A percentile compares a stretch with the other conserved stretches of the same genome.
These are phyloP conservation scores for Nephrocerus scutellatus DNA, from an alignment of 2,888 invertebrate genomes.

Conservation along the genomic window DNA sequence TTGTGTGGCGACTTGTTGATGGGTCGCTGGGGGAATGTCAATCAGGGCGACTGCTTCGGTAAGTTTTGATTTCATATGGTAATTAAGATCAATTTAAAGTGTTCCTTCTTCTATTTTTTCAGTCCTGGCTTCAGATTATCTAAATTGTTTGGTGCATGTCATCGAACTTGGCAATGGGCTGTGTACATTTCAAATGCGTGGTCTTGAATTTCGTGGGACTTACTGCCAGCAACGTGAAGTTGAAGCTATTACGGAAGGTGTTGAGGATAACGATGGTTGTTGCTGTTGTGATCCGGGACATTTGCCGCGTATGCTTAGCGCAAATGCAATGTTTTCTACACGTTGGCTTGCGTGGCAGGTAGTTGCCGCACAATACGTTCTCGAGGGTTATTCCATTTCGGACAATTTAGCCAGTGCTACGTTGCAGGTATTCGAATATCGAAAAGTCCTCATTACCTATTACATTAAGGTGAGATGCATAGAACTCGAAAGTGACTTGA, in stretches of 20 bases:
- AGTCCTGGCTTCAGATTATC: slow-evolving; percentile 94
- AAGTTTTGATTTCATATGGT: slow-evolving; percentile 28
- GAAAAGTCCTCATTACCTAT: slow-evolving; percentile 93
- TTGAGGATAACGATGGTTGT: slow-evolving; percentile 92
- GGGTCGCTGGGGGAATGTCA: slow-evolving; percentile 93
- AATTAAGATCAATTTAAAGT: no score
- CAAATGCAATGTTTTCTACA: slow-evolving; percentile 96
- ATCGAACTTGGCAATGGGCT: slow-evolving; percentile 97
- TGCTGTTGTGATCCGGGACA: slow-evolving; percentile 89
- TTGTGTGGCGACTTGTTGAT: slow-evolving; percentile 87
- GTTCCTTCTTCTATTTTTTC: not conserved
- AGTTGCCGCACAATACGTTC: slow-evolving; percentile 89
- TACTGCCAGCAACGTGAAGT: slow-evolving; percentile 99
- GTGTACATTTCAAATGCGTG: slow-evolving; percentile 96
- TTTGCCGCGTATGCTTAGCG: slow-evolving; percentile 78
- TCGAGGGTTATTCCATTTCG: slow-evolving; percentile 97
- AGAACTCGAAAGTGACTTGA: not conserved
- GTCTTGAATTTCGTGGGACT: slow-evolving; percentile 95
- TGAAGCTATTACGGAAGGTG: slow-evolving; percentile 92
- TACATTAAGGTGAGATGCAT: slow-evolving; percentile 76
- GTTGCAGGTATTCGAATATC: slow-evolving; percentile 94
- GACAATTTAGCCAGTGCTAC: slow-evolving; percentile 96
- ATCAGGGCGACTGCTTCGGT: slow-evolving; percentile 93
- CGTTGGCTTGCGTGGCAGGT: slow-evolving; percentile 98
- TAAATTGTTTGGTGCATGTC: slow-evolving; percentile 96